Conservation (phyloP, 2,797 vertebrate species). For the Sparidentex hasta region DNA sequence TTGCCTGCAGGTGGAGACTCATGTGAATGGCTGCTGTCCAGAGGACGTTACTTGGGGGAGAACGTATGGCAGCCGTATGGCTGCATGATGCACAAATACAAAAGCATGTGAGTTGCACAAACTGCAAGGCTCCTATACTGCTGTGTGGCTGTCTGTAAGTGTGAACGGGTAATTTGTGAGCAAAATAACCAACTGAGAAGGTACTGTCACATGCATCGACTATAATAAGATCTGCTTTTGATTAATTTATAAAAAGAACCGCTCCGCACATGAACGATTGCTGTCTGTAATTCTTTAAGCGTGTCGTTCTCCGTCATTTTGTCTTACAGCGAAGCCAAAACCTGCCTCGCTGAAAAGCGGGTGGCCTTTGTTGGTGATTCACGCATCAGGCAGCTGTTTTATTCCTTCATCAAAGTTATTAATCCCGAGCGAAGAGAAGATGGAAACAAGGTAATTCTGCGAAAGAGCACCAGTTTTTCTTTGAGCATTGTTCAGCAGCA, state of each 20-base stretch:
- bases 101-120: conserved; percentile 88
- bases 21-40: conserved; percentile 96
- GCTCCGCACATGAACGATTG: conserved; percentile 13
- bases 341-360: conserved; percentile 91
- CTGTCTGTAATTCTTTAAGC: conserved; percentile 1
- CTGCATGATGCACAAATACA: conserved; percentile 99
- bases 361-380: conserved; percentile 96
- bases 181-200: too few relatives aligned
- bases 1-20: conserved; percentile 90
- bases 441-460: conserved; percentile 91
- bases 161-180: too few relatives aligned
- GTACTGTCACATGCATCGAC: not conserved
- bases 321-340: conserved; percentile 93
- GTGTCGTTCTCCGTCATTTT: conserved; percentile 20
- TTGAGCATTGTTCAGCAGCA: not conserved
- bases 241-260: not conserved
- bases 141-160: too few relatives aligned
- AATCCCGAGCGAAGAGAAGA: conserved; percentile 91
- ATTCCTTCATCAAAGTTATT: conserved; percentile 94
- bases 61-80: conserved; percentile 98
- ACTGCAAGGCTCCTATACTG: conserved; percentile 1
- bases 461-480: not conserved
- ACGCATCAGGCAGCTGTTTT: conserved; percentile 95
- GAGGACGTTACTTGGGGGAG: conserved; percentile 95
- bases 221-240: conserved; percentile 22